A percentile compares a stretch with the other conserved stretches of the same genome.
Evolutionary conservation across 2,888 invertebrate species (phyloP).

Genomic region (Anagyrus pseudococci): DNA sequence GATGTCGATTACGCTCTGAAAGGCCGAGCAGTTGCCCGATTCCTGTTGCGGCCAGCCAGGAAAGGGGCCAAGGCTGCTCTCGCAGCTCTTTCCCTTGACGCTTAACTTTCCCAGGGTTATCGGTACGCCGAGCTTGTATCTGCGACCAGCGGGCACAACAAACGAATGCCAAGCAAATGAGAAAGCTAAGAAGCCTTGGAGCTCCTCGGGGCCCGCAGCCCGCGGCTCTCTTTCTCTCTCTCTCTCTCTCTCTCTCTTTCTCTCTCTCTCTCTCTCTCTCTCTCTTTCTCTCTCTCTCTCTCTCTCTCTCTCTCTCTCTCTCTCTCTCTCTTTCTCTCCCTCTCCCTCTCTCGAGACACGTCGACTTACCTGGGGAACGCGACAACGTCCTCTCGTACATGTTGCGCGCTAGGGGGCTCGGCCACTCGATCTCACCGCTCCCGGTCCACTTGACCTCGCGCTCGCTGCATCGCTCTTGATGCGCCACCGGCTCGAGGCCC

Average conservation of each 20-base stretch:
- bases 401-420: slow-evolving; percentile 67
- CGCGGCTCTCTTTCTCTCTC: too few relatives aligned
- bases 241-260: too few relatives aligned
- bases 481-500: neutral
- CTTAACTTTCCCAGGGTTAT: slow-evolving; percentile 67
- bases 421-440: slow-evolving; percentile 64
- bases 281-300: too few relatives aligned
- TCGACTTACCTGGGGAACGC: slow-evolving; percentile 67
- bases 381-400: slow-evolving; percentile 67
- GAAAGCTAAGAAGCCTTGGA: too few relatives aligned
- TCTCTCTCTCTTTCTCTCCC: too few relatives aligned
- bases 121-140: slow-evolving; percentile 69
- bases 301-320: too few relatives aligned
- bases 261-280: too few relatives aligned
- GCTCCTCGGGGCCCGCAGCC: too few relatives aligned
- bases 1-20: slow-evolving; percentile 77
- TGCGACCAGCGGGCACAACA: too few relatives aligned
- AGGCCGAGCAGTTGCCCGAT: slow-evolving; percentile 70
- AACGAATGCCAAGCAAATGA: too few relatives aligned
- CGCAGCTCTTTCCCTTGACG: slow-evolving; percentile 64
- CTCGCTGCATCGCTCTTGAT: too few relatives aligned
- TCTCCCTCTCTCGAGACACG: too few relatives aligned
- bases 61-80: slow-evolving; percentile 67
- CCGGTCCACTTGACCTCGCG: slow-evolving; percentile 57
- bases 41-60: slow-evolving; percentile 75